Percentiles rank a stretch among this genome's conserved stretches.
Evolutionary conservation across 2,888 invertebrate genomes (phyloP).

Genomic region (Drosophila nigricruria): DNA sequence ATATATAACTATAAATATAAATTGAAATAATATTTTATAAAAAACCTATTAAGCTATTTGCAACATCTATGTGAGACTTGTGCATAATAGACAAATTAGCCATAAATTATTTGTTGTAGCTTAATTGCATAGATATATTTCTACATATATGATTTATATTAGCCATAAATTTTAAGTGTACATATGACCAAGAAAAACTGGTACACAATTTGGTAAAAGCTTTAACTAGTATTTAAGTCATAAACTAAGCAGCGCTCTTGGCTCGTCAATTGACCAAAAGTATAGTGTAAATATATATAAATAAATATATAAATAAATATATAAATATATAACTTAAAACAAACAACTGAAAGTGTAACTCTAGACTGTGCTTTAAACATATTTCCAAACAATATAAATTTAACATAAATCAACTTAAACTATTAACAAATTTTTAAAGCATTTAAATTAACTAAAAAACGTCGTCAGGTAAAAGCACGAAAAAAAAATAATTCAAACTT

Average conservation of each 20-base stretch:
- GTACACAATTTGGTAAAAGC: constrained; percentile 79
- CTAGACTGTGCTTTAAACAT: constrained; percentile 70
- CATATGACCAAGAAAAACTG: constrained; percentile 67
- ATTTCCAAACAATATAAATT: constrained; percentile 15
- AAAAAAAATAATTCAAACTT: constrained; percentile 4
- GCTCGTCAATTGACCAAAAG: constrained; percentile 41
- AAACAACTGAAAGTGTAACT: constrained; percentile 62
- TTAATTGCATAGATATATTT: constrained; percentile 14
- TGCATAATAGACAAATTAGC: constrained; percentile 15
- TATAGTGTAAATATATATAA: constrained; percentile 38
- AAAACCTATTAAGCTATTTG: constrained; percentile 36
- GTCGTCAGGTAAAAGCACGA: constrained; percentile 52
- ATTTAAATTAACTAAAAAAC: constrained; percentile 44
- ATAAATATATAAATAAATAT: constrained; percentile 31
- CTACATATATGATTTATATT: constrained; percentile 20
- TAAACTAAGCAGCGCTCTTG: constrained; percentile 25
- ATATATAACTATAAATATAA: background rate
- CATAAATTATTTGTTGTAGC: constrained; percentile 9
- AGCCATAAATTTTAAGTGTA: constrained; percentile 71
- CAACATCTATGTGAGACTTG: constrained; percentile 62
- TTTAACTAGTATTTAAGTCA: constrained; percentile 75
- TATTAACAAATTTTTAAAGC: constrained; percentile 38
- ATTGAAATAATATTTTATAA: constrained; percentile 15
- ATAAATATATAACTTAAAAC: constrained; percentile 7
- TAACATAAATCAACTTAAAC: constrained; percentile 1